Percentiles rank a stretch among this genome's conserved stretches.
Evolutionary conservation across 2,888 invertebrate species (phyloP).

Genomic region (Hipparchia semele): DNA sequence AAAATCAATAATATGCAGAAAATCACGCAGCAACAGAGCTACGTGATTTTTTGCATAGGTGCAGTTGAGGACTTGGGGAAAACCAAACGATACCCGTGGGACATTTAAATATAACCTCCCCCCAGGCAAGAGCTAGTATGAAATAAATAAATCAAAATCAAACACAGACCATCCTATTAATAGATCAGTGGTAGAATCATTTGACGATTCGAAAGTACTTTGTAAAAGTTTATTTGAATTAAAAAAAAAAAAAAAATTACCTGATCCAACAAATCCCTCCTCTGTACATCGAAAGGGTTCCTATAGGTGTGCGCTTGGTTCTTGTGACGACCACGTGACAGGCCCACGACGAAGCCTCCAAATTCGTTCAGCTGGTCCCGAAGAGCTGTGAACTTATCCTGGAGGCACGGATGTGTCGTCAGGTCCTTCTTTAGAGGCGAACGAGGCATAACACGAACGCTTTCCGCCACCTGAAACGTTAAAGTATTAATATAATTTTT

Average conservation of each 20-base stretch:
- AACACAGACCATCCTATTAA: too few relatives aligned
- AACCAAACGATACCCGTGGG: too few relatives aligned
- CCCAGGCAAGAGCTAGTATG: too few relatives aligned
- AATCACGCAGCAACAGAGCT: too few relatives aligned
- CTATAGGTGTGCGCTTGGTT: conserved; percentile 87
- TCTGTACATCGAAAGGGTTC: conserved; percentile 97
- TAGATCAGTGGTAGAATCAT: too few relatives aligned
- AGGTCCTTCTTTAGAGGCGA: conserved; percentile 90
- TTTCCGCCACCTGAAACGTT: conserved; percentile 85
- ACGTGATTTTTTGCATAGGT: too few relatives aligned
- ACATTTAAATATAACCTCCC: too few relatives aligned
- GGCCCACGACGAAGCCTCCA: conserved; percentile 91
- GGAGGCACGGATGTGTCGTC: conserved; percentile 90
- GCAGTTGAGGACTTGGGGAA: too few relatives aligned
- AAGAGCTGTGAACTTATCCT: conserved; percentile 91
- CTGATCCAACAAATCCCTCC: conserved; percentile 94
- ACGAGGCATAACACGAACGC: conserved; percentile 88
- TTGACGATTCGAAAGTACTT: too few relatives aligned
- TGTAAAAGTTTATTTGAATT: too few relatives aligned
- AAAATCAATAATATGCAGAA: too few relatives aligned
- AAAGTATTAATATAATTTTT: background rate
- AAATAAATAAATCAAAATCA: too few relatives aligned
- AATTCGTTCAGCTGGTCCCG: conserved; percentile 94
- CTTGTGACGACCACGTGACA: conserved; percentile 81
- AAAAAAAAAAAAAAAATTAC: conserved; percentile 48